A percentile compares a stretch with the other conserved stretches of the same genome.
Conservation (phyloP, 2,797 vertebrate genomes). For the Todus mexicanus region DNA sequence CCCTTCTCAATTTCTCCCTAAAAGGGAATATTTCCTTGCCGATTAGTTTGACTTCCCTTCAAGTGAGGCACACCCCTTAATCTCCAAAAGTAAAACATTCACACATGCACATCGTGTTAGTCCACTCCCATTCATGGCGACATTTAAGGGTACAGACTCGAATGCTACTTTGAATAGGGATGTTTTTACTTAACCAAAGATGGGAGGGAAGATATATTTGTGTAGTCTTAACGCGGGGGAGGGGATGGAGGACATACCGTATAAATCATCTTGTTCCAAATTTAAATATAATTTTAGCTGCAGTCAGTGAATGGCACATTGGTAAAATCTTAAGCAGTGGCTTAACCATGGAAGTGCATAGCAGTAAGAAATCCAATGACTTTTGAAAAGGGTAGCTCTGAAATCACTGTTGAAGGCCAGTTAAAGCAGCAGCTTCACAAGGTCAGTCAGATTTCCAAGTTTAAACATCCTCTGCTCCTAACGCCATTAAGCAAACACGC, state of each 20-base stretch:
- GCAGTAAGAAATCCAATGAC: not conserved
- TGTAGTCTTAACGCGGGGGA: not conserved
- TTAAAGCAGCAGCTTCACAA: conserved; percentile 11
- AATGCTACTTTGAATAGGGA: not conserved
- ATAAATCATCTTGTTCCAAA: not conserved
- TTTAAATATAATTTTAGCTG: conserved; percentile 24
- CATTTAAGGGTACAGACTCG: not conserved
- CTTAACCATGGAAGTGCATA: not conserved
- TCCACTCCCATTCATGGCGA: not conserved
- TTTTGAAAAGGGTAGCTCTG: not conserved
- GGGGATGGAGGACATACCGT: not conserved
- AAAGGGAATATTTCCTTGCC: not conserved
- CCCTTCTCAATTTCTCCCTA: not conserved
- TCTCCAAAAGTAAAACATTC: not conserved
- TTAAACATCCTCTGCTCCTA: conserved; percentile 14
- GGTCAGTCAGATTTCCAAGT: not conserved
- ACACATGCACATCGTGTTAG: not conserved
- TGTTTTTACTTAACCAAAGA: not conserved
- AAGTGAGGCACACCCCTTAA: not conserved
- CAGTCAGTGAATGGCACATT: not conserved
- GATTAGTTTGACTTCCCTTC: not conserved
- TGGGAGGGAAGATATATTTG: rapidly evolving
- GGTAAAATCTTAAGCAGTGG: conserved; percentile 2
- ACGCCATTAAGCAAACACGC: not conserved
- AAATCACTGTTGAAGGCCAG: conserved; percentile 22